Evolutionary conservation across 2,888 invertebrate species (phyloP).

Genomic region (Phymatocera aterrima): DNA sequence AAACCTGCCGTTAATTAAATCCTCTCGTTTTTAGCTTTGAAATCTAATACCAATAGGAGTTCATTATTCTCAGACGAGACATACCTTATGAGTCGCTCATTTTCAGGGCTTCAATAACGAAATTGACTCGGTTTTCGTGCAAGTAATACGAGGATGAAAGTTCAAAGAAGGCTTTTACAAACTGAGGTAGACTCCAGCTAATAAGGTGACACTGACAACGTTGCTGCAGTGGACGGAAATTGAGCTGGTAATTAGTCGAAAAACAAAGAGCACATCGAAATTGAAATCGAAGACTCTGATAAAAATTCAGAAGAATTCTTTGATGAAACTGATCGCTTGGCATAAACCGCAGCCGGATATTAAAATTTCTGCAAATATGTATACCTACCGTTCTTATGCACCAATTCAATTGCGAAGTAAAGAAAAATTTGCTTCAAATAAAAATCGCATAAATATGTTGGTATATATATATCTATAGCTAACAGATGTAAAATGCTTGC

Average conservation of each 20-base stretch:
- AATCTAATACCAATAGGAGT: constrained; percentile 6
- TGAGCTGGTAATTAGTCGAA: neutral
- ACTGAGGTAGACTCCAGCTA: neutral
- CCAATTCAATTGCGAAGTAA: no score
- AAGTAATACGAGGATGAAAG: neutral
- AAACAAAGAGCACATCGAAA: no score
- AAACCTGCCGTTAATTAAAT: constrained; percentile 24
- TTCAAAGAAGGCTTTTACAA: neutral
- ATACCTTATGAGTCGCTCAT: neutral
- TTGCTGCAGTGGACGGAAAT: neutral
- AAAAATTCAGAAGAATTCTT: neutral
- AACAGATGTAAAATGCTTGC: constrained; percentile 9
- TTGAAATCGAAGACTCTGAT: neutral
- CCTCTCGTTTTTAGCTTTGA: constrained; percentile 2
- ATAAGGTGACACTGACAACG: no score
- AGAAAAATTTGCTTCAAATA: no score
- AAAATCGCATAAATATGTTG: no score
- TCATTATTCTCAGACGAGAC: neutral
- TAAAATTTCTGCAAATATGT: no score
- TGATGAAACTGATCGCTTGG: neutral
- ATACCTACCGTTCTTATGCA: no score
- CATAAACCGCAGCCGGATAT: no score
- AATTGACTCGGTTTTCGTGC: neutral
- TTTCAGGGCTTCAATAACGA: neutral
- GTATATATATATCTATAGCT: no score